phyloP scores from a whole-genome alignment of 1,140 invertebrate species.

The Panagrolaimus sp. region DNA sequence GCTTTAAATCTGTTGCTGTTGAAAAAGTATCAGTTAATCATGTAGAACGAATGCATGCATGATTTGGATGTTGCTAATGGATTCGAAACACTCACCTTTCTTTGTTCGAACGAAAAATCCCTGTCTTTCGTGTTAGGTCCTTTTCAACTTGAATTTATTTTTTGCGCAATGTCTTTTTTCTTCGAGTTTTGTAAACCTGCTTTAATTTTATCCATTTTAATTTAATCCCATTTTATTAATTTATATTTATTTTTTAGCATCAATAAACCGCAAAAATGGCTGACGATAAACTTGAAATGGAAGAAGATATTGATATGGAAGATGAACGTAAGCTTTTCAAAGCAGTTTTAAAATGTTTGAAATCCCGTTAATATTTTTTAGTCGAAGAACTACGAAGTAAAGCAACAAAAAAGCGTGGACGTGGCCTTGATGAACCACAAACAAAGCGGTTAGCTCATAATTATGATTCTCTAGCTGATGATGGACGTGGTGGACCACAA shows the following conservation, averaged over 20 bases:
- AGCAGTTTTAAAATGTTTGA: neutral
- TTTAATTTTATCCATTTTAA: neutral
- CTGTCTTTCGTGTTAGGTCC: neutral
- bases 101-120: no score
- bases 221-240: neutral
- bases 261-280: neutral
- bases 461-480: conserved; percentile 34
- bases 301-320: conserved; percentile 8
- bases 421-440: conserved; percentile 74
- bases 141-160: no score
- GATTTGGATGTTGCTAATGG: no score
- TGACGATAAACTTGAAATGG: neutral
- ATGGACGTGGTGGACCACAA: conserved; percentile 35
- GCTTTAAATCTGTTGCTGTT: no score
- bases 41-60: no score
- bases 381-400: conserved; percentile 73
- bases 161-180: no score
- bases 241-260: neutral
- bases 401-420: conserved; percentile 83
- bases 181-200: neutral
- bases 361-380: conserved; percentile 24
- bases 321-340: neutral
- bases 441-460: conserved; percentile 24
- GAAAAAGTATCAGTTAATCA: no score
- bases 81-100: no score